phyloP scores from a whole-genome alignment of 1,140 invertebrate genomes.

The Danaus melanippus region DNA sequence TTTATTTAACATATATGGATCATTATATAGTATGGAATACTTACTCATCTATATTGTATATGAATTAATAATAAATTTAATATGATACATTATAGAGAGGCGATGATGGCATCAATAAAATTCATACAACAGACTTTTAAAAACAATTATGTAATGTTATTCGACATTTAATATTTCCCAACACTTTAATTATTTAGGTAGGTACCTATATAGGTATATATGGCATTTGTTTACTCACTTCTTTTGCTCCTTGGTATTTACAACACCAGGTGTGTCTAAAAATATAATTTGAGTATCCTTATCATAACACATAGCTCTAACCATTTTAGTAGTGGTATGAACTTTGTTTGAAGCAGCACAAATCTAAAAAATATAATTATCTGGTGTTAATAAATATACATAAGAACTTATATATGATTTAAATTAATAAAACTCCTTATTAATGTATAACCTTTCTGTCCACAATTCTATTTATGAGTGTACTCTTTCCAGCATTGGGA shows the following conservation, averaged over 20 bases:
- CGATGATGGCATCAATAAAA: no score
- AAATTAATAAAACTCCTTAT: background rate
- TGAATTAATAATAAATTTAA: no score
- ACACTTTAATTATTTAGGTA: background rate
- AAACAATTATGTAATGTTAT: no score
- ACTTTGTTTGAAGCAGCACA: slow-evolving; percentile 91
- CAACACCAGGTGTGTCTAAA: slow-evolving; percentile 89
- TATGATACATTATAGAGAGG: no score
- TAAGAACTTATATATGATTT: background rate
- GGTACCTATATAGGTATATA: background rate
- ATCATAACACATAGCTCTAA: slow-evolving; percentile 80
- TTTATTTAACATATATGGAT: no score
- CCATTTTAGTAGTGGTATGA: slow-evolving; percentile 87
- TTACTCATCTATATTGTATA: no score
- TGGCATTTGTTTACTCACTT: slow-evolving; percentile 63
- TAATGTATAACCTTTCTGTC: slow-evolving; percentile 77
- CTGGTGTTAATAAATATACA: background rate
- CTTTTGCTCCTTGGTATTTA: slow-evolving; percentile 77
- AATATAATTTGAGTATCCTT: slow-evolving; percentile 89
- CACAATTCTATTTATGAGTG: slow-evolving; percentile 89
- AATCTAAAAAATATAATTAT: slow-evolving; percentile 74
- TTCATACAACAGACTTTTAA: no score
- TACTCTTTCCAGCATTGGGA: slow-evolving; percentile 96
- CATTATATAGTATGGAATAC: no score
- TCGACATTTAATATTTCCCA: no score